These are phyloP conservation scores for Tricholauxania praeusta DNA, from an alignment of 2,888 invertebrate species.

Conservation along the genomic window DNA sequence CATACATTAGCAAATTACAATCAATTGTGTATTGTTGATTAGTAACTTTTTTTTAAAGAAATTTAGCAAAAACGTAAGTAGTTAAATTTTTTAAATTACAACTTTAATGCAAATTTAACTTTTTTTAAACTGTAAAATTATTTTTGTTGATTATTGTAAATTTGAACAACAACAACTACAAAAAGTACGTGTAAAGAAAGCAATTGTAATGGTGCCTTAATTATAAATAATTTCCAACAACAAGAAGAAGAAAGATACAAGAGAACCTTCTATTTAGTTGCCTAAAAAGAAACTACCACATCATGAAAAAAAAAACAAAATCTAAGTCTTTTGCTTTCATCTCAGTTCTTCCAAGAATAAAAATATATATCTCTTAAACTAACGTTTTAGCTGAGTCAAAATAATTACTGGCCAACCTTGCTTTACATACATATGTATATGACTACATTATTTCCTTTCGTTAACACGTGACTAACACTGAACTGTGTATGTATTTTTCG, in stretches of 20 bases:
- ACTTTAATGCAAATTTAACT: conserved; percentile 24
- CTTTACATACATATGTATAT: no score
- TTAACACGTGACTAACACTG: no score
- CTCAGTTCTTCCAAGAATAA: no score
- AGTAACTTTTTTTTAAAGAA: conserved; percentile 16
- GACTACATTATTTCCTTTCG: no score
- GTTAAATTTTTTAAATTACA: conserved; percentile 26
- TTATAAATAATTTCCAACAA: conserved; percentile 62
- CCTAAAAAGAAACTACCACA: not conserved
- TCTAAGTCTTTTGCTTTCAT: not conserved
- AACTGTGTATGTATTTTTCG: no score
- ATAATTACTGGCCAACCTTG: no score
- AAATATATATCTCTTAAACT: no score
- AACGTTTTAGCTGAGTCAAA: no score
- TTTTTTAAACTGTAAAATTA: conserved; percentile 18
- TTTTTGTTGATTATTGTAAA: conserved; percentile 37
- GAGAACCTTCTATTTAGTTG: conserved; percentile 17
- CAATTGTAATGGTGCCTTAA: conserved; percentile 69
- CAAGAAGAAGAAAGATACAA: conserved; percentile 27
- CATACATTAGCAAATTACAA: conserved; percentile 19
- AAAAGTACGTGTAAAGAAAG: conserved; percentile 68
- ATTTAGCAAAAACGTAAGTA: conserved; percentile 13
- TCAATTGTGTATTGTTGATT: conserved; percentile 36
- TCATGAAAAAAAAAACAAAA: not conserved
- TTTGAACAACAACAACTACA: conserved; percentile 53